Percentiles rank a stretch among this genome's conserved stretches.
These are phyloP conservation scores for Eulithis testata DNA, from an alignment of 2,888 invertebrate species.

Conservation along the genomic window DNA sequence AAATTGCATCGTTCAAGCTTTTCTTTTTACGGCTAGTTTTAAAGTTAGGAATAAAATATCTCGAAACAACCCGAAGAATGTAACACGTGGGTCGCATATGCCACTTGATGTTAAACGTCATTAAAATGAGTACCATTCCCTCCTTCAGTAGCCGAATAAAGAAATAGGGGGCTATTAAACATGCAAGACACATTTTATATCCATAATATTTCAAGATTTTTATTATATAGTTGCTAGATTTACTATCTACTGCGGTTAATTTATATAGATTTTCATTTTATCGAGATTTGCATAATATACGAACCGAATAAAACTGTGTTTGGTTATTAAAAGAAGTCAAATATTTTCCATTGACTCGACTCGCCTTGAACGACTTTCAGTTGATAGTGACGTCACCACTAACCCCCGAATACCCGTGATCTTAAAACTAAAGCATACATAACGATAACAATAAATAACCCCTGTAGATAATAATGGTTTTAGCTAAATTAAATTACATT, in stretches of 20 bases:
- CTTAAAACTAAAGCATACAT: too few species aligned
- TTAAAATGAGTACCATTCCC: conserved; percentile 56
- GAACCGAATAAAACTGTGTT: conserved; percentile 37
- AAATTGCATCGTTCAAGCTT: conserved; percentile 6
- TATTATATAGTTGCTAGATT: conserved; percentile 69
- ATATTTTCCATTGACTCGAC: conserved; percentile 1
- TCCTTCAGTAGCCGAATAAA: conserved; percentile 71
- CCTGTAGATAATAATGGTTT: conserved; percentile 1
- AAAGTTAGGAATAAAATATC: conserved; percentile 33
- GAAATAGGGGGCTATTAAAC: conserved; percentile 68
- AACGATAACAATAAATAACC: too few species aligned
- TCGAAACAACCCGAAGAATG: conserved; percentile 35
- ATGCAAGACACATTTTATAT: conserved; percentile 69
- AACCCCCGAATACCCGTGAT: too few species aligned
- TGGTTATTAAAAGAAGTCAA: conserved; percentile 33
- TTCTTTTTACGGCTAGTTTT: conserved; percentile 30
- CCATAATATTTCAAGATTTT: conserved; percentile 67
- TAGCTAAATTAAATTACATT: neutral
- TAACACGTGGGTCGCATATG: conserved; percentile 46
- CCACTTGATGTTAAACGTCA: conserved; percentile 58
- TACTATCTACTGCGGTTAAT: conserved; percentile 62
- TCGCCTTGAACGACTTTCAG: too few species aligned
- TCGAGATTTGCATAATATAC: conserved; percentile 64
- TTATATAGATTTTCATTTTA: conserved; percentile 57
- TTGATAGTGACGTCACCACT: too few species aligned